phyloP scores from a whole-genome alignment of 2,113 vertebrate genomes.

The Cricetomys ansorgei region DNA sequence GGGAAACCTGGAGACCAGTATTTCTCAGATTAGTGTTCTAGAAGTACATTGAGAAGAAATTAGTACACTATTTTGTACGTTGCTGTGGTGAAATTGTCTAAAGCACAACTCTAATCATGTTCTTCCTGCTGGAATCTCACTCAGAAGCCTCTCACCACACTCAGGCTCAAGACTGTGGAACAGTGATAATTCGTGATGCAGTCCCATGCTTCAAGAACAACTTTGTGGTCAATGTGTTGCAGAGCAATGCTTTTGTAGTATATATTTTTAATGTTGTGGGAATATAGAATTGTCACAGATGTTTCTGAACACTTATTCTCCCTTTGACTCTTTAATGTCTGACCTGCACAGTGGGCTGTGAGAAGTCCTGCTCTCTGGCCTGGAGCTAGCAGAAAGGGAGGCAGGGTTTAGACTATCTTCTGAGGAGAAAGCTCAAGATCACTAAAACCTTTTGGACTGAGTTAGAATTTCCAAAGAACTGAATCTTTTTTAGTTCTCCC shows the following conservation, averaged over 20 bases:
- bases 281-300: background rate
- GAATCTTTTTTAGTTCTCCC: background rate
- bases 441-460: conserved; percentile 16
- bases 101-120: background rate
- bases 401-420: background rate
- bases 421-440: background rate
- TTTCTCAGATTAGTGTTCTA: background rate
- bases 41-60: background rate
- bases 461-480: conserved; percentile 48
- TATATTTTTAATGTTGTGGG: background rate
- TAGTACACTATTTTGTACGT: background rate
- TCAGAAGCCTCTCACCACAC: background rate
- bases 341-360: background rate
- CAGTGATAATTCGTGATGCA: background rate
- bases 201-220: background rate
- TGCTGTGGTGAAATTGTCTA: background rate
- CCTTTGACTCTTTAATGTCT: background rate
- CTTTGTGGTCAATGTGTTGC: background rate
- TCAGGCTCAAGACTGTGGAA: background rate
- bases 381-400: background rate
- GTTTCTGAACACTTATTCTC: background rate
- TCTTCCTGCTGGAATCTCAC: background rate
- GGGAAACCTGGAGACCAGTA: background rate
- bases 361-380: background rate
- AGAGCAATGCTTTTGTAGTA: background rate